Percentiles rank a stretch among this genome's conserved stretches.
phyloP scores from a whole-genome alignment of 2,888 invertebrate species.

The Amphiduros pacificus region DNA sequence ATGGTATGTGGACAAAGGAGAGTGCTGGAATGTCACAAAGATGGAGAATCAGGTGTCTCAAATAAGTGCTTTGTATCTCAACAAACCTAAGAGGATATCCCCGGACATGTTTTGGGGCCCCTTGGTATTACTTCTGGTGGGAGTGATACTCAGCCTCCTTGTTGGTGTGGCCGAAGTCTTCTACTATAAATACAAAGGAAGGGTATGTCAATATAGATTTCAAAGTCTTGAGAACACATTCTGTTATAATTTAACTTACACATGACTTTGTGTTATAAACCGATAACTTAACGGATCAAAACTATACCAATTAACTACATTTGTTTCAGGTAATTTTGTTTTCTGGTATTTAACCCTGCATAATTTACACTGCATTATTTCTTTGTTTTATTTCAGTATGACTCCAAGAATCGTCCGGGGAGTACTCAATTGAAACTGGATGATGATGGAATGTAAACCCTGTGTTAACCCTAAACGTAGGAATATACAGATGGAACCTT shows the following conservation, averaged over 20 bases:
- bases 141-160: slow-evolving; percentile 18
- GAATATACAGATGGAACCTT: too few species aligned
- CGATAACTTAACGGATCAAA: too few species aligned
- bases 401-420: neutral
- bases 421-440: slow-evolving; percentile 7
- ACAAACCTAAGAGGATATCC: slow-evolving; percentile 26
- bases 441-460: slow-evolving; percentile 8
- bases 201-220: slow-evolving; percentile 17
- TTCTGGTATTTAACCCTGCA: neutral
- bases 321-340: neutral
- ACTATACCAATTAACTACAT: neutral
- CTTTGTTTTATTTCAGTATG: neutral
- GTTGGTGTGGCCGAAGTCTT: slow-evolving; percentile 22
- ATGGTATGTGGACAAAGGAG: slow-evolving; percentile 21
- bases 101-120: slow-evolving; percentile 27
- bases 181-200: slow-evolving; percentile 26
- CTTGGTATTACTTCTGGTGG: slow-evolving; percentile 21
- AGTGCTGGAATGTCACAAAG: slow-evolving; percentile 25
- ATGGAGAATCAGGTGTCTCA: neutral
- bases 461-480: too few species aligned
- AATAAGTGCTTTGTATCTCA: slow-evolving; percentile 11
- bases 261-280: too few species aligned
- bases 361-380: neutral
- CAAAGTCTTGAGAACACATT: neutral
- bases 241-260: neutral